Percentiles rank a stretch among this genome's conserved stretches.
Evolutionary conservation across 2,113 vertebrate genomes (phyloP).

Genomic region (Collichthys lucidus): DNA sequence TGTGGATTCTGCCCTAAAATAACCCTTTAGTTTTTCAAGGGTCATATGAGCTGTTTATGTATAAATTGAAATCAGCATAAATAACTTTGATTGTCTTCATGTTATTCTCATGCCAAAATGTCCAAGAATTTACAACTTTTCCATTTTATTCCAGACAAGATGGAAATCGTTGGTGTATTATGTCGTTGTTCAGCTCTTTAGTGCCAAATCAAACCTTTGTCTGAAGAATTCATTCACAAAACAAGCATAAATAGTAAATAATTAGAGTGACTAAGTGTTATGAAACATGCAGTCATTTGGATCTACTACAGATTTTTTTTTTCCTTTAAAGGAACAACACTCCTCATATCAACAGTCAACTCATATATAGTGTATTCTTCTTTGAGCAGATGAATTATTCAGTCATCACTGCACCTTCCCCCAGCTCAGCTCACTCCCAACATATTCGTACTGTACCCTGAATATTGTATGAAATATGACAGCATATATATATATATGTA

Average conservation of each 20-base stretch:
- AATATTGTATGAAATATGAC: neutral
- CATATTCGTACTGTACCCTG: neutral
- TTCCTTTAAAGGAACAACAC: neutral
- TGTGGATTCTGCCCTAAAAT: neutral
- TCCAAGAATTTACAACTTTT: neutral
- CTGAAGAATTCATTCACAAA: neutral
- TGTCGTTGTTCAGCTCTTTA: neutral
- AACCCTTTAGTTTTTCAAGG: no score
- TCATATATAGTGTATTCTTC: neutral
- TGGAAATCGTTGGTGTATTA: neutral
- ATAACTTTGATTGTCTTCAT: no score
- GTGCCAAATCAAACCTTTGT: neutral
- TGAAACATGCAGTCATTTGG: neutral
- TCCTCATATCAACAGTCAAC: no score
- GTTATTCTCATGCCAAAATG: neutral
- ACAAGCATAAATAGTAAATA: neutral
- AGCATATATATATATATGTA: no score
- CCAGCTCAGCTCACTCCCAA: neutral
- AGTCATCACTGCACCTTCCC: neutral
- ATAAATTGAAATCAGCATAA: neutral
- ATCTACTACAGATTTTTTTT: neutral
- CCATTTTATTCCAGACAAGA: neutral
- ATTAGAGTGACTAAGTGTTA: neutral
- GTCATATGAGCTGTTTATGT: neutral
- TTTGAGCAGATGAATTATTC: neutral